Evolutionary conservation across 1,140 invertebrate genomes (phyloP).

Genomic region (Trichogramma pretiosum): DNA sequence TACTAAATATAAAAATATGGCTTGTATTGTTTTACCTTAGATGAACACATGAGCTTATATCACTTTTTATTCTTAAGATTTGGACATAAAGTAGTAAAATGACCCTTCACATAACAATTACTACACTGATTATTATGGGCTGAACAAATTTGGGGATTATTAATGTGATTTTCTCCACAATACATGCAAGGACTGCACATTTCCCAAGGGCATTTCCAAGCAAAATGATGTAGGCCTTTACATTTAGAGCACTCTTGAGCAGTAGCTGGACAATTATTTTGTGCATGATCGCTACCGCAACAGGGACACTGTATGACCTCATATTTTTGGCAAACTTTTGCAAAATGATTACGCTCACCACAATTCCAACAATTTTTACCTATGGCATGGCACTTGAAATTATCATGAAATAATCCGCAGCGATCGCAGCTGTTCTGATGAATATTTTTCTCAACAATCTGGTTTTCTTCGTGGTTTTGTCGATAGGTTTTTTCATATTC

Average conservation of each 20-base stretch:
- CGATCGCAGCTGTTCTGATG: background rate
- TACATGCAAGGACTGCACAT: too few species aligned
- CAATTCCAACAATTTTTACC: conserved; percentile 1
- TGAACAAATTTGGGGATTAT: too few species aligned
- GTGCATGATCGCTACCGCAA: background rate
- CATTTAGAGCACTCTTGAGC: background rate
- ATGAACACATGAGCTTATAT: too few species aligned
- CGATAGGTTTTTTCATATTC: background rate
- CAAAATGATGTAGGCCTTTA: background rate
- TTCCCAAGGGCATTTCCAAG: background rate
- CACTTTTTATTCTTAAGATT: too few species aligned
- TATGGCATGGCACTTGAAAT: background rate
- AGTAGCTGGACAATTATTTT: background rate
- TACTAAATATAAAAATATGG: too few species aligned
- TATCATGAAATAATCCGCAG: background rate
- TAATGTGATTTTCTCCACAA: too few species aligned
- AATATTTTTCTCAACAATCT: background rate
- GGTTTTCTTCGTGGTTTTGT: too few species aligned
- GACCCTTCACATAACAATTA: too few species aligned
- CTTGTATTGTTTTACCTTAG: too few species aligned
- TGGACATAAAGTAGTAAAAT: too few species aligned
- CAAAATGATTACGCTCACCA: conserved; percentile 1
- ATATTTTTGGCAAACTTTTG: background rate
- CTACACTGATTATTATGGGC: too few species aligned
- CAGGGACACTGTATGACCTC: background rate